Conservation (phyloP, 2,113 vertebrate genomes). For the Aythya baeri region DNA sequence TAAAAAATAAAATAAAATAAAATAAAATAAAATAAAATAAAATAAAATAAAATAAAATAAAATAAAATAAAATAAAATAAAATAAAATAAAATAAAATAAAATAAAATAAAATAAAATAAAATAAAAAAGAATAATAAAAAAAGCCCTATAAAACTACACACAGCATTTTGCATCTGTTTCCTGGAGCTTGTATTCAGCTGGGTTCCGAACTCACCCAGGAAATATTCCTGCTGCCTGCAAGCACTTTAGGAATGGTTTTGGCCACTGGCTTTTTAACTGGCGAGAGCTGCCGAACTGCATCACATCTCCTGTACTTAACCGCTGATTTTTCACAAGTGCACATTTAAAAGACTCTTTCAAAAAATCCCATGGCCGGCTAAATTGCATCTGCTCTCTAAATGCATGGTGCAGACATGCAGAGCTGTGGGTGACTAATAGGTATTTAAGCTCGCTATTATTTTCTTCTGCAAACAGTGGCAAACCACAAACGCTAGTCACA, state of each 20-base stretch:
- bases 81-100: neutral
- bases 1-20: neutral
- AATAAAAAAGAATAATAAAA: neutral
- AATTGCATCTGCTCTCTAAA: neutral
- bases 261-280: neutral
- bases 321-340: constrained; percentile 11
- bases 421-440: constrained; percentile 10
- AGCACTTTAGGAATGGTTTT: constrained; percentile 7
- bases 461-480: constrained; percentile 30
- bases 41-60: neutral
- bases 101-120: neutral
- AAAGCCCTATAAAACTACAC: neutral
- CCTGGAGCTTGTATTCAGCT: neutral
- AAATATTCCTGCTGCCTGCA: neutral
- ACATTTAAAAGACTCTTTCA: neutral
- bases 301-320: neutral
- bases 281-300: neutral
- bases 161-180: neutral
- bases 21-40: neutral
- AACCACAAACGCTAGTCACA: constrained; percentile 22
- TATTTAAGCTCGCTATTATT: constrained; percentile 40
- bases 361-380: neutral
- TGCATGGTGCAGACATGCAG: neutral
- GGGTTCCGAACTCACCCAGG: neutral
- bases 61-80: neutral